A percentile compares a stretch with the other conserved stretches of the same genome.
These are phyloP conservation scores for Acleris laterana DNA, from an alignment of 2,888 invertebrate species.

Conservation along the genomic window DNA sequence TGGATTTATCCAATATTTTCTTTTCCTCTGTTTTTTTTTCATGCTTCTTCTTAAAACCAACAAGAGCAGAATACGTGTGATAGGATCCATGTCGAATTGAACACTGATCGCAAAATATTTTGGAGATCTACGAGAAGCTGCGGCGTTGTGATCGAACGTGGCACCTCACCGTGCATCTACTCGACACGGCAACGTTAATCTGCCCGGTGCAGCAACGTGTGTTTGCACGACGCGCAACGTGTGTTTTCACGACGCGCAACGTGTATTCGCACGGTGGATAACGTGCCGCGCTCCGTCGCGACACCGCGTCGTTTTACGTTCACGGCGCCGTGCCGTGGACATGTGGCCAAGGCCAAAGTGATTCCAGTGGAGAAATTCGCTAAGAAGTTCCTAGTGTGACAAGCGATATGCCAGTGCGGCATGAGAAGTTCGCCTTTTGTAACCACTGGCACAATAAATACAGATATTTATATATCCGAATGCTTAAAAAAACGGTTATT, in stretches of 20 bases:
- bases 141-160: constrained; percentile 23
- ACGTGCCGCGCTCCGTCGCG: no score
- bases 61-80: constrained; percentile 37
- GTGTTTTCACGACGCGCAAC: constrained; percentile 19
- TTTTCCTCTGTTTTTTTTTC: constrained; percentile 39
- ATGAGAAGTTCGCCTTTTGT: no score
- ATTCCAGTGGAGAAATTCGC: no score
- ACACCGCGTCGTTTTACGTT: no score
- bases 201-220: background rate
- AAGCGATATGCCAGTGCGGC: no score
- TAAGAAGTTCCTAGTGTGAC: no score
- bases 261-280: background rate
- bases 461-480: no score
- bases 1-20: constrained; percentile 33
- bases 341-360: no score
- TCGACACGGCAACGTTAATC: background rate
- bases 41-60: constrained; percentile 38
- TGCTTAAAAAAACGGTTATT: no score
- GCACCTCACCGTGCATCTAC: constrained; percentile 7
- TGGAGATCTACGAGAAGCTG: constrained; percentile 20
- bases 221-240: background rate
- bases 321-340: no score
- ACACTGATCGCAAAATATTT: constrained; percentile 15
- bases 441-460: no score
- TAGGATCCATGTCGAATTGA: constrained; percentile 38